Base-by-base conservation (phyloP, 2,888 invertebrate genomes). In the Tachystola acroxantha region DNA sequence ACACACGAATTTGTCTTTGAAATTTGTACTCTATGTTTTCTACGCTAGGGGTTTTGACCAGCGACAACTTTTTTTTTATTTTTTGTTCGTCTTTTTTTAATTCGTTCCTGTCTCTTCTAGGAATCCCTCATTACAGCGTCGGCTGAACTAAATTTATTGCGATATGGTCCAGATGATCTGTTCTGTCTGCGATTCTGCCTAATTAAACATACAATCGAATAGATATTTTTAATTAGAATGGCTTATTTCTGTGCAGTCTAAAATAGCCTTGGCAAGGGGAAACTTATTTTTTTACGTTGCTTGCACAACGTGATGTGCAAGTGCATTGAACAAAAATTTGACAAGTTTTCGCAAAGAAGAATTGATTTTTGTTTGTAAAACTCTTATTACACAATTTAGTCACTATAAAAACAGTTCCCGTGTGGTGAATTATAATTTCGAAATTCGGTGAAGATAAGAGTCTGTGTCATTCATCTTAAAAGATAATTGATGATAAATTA, bases 71-170 rank as follows among this genome's bases (percentile, higher is more conserved):
- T 41, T 38, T 42, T 41, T 32, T 43, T 50, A 52, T 60, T 65
- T 55, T 45, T 46, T 46, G 40, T n/a, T 38, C 42, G 36, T 40
- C 43, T 53, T 64, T 62, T 63, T 65, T 55, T 56, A 55, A 57
- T 59, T 48, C 45, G 50, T 50, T 46, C 53, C 51, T 46, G 53
- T 54, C 51, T 57, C 50, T 74, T 75, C 76, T 74, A 72, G 71
- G 74, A 77, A 77, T 49, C 44, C 51, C 64, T 74, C 64, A 73
- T 53, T 44, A 73, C 53, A 44, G 40, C 37, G 46, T 40, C 43
- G 41, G 47, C 39, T 43, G 48, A 53, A 53, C 49, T 44, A 53
- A 62, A 64, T 61, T 59, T 61, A 64, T 66, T 53, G 46, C 46
- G 52, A 46, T 50, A 53, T 52, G 55, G 49, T 53, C 45, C 42